Evolutionary conservation across 2,888 invertebrate genomes (phyloP).

Genomic region (Caenorhabditis uteleia): DNA sequence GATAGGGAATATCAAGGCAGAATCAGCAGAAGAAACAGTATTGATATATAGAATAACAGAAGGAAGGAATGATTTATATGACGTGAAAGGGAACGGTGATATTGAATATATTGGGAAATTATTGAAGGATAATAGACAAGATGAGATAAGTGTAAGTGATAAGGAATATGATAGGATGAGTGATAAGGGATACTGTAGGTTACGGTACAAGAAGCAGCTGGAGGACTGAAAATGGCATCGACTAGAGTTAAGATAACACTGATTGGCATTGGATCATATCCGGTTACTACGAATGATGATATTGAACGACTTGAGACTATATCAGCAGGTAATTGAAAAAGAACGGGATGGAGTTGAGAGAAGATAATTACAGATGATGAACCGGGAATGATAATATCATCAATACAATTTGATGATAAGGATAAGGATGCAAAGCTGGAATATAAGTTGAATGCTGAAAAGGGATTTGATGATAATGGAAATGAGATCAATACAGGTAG

Average conservation of each 20-base stretch:
- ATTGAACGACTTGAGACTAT: conserved; percentile 1
- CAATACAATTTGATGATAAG: conserved; percentile 23
- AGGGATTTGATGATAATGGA: conserved; percentile 12
- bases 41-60: conserved; percentile 26
- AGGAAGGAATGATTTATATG: conserved; percentile 27
- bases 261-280: conserved; percentile 25
- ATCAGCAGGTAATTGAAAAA: conserved; percentile 2
- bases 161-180: too few species aligned
- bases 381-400: conserved; percentile 22
- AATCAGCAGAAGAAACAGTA: conserved; percentile 1
- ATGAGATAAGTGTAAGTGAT: conserved; percentile 23
- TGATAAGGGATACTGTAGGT: too few species aligned
- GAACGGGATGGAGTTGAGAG: too few species aligned
- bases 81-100: conserved; percentile 21
- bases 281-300: not conserved
- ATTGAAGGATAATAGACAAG: conserved; percentile 13
- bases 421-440: conserved; percentile 18
- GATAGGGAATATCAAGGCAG: conserved; percentile 17
- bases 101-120: conserved; percentile 19
- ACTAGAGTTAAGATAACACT: conserved; percentile 11
- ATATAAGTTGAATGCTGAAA: not conserved
- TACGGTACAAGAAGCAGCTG: conserved; percentile 19
- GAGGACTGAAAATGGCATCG: conserved; percentile 25
- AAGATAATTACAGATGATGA: conserved; percentile 24
- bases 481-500: not conserved